Conservation (phyloP, 1,140 invertebrate genomes). For the Metopolophium dirhodum region DNA sequence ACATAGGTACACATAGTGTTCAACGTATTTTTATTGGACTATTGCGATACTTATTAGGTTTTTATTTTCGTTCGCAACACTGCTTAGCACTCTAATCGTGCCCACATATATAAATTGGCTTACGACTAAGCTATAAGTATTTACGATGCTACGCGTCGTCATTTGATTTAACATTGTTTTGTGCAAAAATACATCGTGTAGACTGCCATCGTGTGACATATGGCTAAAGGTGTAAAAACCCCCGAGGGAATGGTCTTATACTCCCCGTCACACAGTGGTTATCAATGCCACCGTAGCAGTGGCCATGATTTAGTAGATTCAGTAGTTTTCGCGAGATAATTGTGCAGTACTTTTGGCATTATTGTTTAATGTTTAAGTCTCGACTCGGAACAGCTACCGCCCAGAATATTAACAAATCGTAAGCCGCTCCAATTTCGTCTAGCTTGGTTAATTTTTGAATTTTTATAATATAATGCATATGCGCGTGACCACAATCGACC, state of each 20-base stretch:
- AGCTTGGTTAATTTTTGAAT: neutral
- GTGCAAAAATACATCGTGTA: neutral
- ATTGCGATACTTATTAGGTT: neutral
- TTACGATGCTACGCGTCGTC: neutral
- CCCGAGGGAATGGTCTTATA: too few species aligned
- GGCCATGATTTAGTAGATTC: neutral
- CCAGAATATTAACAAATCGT: neutral
- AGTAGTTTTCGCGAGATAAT: neutral
- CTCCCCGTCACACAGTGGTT: too few species aligned
- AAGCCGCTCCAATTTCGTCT: neutral
- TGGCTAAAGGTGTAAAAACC: too few species aligned
- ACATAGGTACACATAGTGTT: neutral
- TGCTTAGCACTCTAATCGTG: neutral
- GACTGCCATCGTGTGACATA: too few species aligned
- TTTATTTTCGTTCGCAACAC: neutral
- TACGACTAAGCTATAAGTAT: neutral
- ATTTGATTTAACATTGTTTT: neutral
- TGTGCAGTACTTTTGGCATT: neutral
- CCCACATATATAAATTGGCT: neutral
- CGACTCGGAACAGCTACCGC: neutral
- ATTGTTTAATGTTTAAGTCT: neutral
- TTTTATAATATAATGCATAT: too few species aligned
- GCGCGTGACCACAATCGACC: neutral
- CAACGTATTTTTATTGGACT: neutral
- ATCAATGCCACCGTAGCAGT: too few species aligned